These are phyloP conservation scores for Lepidochitona cinerea DNA, from an alignment of 2,888 invertebrate genomes.

Conservation along the genomic window DNA sequence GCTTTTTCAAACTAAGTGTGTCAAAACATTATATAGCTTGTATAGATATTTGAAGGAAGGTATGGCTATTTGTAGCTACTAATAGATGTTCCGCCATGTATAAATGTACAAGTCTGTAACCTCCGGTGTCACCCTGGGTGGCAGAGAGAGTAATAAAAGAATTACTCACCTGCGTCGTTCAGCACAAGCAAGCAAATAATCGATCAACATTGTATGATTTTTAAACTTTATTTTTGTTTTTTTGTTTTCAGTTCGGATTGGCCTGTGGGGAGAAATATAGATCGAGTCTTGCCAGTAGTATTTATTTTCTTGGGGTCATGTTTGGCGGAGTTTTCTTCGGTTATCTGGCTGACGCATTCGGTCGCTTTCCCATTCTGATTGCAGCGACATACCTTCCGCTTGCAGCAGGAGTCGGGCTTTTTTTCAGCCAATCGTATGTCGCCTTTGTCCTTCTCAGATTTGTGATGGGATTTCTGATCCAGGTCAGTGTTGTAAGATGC, in stretches of 20 bases:
- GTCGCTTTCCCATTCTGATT: conserved; percentile 56
- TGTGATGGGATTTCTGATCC: conserved; percentile 54
- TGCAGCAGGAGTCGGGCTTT: conserved; percentile 46
- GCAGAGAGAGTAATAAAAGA: too few relatives aligned
- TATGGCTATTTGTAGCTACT: too few relatives aligned
- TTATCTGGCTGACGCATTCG: conserved; percentile 57
- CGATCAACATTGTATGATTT: not conserved
- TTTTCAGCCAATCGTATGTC: conserved; percentile 44
- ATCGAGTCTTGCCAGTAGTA: conserved; percentile 53
- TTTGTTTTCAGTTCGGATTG: conserved; percentile 54
- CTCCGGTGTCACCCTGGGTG: too few relatives aligned
- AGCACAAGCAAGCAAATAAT: too few relatives aligned
- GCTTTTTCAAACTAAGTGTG: too few relatives aligned
- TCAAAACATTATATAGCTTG: too few relatives aligned
- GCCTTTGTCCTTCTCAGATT: conserved; percentile 55
- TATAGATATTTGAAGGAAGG: too few relatives aligned
- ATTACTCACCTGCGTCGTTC: too few relatives aligned
- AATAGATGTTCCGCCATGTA: too few relatives aligned
- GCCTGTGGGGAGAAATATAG: conserved; percentile 51
- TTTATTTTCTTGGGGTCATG: conserved; percentile 65
- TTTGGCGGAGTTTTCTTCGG: conserved; percentile 62
- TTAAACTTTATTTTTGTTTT: not conserved
- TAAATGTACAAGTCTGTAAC: too few relatives aligned
- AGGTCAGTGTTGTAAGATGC: too few relatives aligned
- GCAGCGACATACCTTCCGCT: conserved; percentile 47